Percentiles rank a stretch among this genome's conserved stretches.
phyloP scores from a whole-genome alignment of 2,113 vertebrate genomes.

The Sceloporus tristichus region DNA sequence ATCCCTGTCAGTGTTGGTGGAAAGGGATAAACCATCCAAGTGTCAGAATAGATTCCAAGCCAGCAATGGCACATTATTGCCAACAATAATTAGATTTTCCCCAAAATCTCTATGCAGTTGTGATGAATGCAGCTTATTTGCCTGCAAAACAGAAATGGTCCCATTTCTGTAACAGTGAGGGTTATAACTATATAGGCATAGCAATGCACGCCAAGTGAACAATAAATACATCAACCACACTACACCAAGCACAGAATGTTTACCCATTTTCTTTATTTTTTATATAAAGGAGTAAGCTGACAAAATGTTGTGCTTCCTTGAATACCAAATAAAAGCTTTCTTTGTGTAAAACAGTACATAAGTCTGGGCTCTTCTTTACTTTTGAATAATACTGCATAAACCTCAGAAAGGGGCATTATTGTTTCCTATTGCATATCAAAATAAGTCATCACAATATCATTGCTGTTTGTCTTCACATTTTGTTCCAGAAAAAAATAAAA shows the following conservation, averaged over 20 bases:
- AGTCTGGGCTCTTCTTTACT: constrained; percentile 71
- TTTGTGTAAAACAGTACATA: constrained; percentile 82
- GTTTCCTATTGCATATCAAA: constrained; percentile 87
- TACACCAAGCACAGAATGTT: constrained; percentile 44
- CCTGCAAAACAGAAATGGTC: constrained; percentile 11
- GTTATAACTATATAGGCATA: neutral
- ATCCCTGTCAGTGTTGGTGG: neutral
- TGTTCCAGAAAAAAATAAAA: constrained; percentile 66
- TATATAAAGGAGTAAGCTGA: constrained; percentile 89
- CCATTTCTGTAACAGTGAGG: neutral
- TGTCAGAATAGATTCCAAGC: neutral
- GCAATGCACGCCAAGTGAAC: constrained; percentile 1
- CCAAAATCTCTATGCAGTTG: neutral
- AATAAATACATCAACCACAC: neutral
- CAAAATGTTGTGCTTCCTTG: constrained; percentile 77
- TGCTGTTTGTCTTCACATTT: constrained; percentile 57
- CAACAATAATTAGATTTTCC: neutral
- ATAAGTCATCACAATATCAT: constrained; percentile 77
- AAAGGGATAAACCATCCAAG: neutral
- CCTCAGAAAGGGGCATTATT: constrained; percentile 81
- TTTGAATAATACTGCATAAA: constrained; percentile 86
- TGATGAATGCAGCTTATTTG: neutral
- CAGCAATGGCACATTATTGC: neutral
- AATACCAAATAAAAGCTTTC: constrained; percentile 80
- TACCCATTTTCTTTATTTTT: constrained; percentile 85